Conservation (phyloP, 1,140 invertebrate species). For the Stratiolaelaps scimitus region DNA sequence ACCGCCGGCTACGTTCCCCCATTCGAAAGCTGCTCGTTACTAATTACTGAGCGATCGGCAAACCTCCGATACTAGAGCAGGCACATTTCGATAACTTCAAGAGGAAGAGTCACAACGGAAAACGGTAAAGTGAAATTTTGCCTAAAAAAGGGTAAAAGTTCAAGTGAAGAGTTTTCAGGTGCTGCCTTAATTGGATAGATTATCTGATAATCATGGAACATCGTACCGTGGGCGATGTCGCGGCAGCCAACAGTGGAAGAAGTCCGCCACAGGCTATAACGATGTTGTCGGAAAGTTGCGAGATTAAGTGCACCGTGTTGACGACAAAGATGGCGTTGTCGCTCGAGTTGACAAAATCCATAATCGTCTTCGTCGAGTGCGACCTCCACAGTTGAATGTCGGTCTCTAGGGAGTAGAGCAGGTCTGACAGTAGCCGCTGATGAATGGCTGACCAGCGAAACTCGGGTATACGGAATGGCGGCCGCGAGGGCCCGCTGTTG, state of each 20-base stretch:
- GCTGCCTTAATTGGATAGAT: no score
- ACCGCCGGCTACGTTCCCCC: no score
- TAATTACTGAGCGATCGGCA: no score
- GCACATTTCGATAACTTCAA: no score
- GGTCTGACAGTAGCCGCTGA: slow-evolving; percentile 86
- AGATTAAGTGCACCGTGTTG: slow-evolving; percentile 97
- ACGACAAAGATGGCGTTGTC: slow-evolving; percentile 98
- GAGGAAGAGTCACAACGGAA: no score
- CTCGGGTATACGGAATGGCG: slow-evolving; percentile 95
- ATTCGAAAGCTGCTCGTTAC: no score
- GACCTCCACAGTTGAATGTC: slow-evolving; percentile 86
- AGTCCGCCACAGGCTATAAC: slow-evolving; percentile 97
- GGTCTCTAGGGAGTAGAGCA: slow-evolving; percentile 89
- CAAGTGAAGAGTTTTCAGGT: no score
- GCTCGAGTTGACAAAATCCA: slow-evolving; percentile 94
- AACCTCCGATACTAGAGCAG: no score
- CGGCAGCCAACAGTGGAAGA: slow-evolving; percentile 85
- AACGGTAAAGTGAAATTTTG: no score
- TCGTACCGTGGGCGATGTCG: slow-evolving; percentile 93
- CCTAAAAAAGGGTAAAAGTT: no score
- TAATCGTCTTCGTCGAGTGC: slow-evolving; percentile 88
- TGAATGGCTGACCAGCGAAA: slow-evolving; percentile 99
- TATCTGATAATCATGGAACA: no score
- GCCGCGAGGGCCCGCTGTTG: slow-evolving; percentile 81
- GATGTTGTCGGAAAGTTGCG: slow-evolving; percentile 93